These are phyloP conservation scores for Isurus oxyrinchus DNA, from an alignment of 2,113 vertebrate species.

Conservation along the genomic window DNA sequence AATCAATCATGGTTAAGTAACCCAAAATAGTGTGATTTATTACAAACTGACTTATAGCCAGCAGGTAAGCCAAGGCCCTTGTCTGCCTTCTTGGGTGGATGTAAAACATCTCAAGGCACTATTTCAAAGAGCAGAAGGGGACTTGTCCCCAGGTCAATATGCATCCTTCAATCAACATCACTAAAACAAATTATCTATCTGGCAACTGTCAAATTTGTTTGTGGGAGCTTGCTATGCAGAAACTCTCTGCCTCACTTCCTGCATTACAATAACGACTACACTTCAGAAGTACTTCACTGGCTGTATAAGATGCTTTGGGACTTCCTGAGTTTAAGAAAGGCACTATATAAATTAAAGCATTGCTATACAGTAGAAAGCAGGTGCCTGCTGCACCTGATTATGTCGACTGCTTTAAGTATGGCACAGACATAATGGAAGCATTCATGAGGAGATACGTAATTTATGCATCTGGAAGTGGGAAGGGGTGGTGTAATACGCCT, in stretches of 20 bases:
- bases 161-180: too few relatives aligned
- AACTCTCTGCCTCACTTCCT: background rate
- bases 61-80: background rate
- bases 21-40: background rate
- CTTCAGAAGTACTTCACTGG: background rate
- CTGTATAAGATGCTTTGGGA: background rate
- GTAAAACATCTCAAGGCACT: too few relatives aligned
- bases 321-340: background rate
- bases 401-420: background rate
- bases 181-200: too few relatives aligned
- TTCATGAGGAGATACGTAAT: background rate
- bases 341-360: background rate
- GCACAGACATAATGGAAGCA: background rate
- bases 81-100: too few relatives aligned
- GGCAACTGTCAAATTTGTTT: background rate
- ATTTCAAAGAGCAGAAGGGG: too few relatives aligned
- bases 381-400: background rate
- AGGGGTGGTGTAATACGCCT: background rate
- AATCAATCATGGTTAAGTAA: background rate
- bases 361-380: background rate
- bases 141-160: too few relatives aligned
- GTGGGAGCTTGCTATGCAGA: background rate
- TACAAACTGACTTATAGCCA: background rate
- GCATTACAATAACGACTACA: background rate
- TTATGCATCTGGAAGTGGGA: background rate